Conservation (phyloP, 2,888 invertebrate species). For the Caenorhabditis virilis region DNA sequence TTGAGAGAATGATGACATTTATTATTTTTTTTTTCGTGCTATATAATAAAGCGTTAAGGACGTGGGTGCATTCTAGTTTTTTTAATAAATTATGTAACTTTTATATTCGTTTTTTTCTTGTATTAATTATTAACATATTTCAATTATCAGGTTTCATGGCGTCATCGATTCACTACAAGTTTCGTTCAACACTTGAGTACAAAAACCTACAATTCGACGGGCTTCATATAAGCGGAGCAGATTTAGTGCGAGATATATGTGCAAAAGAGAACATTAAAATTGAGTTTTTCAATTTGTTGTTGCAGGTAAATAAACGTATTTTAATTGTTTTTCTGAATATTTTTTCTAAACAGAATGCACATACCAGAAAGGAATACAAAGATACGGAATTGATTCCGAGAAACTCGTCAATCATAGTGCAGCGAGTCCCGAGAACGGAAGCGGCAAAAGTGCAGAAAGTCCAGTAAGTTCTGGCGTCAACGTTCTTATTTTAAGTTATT, state of each 20-base stretch:
- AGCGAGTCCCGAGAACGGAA: conserved; percentile 80
- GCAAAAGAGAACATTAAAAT: conserved; percentile 92
- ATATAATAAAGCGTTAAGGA: no score
- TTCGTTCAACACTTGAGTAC: conserved; percentile 92
- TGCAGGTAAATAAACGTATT: conserved; percentile 69
- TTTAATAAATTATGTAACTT: no score
- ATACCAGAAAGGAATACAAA: conserved; percentile 77
- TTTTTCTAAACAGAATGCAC: conserved; percentile 74
- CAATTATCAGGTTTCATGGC: no score
- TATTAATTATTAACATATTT: no score
- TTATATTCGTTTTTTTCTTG: no score
- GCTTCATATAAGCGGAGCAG: conserved; percentile 89
- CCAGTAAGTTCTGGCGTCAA: conserved; percentile 55
- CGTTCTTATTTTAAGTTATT: background rate
- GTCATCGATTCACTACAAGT: conserved; percentile 95
- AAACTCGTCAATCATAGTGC: conserved; percentile 93
- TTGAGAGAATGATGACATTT: no score
- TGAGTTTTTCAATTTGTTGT: conserved; percentile 86
- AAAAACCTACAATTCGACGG: conserved; percentile 85
- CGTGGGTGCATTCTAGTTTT: no score
- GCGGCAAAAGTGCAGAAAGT: conserved; percentile 66
- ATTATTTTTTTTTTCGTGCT: no score
- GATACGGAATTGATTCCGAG: conserved; percentile 92
- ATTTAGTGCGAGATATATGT: conserved; percentile 90
- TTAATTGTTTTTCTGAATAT: background rate